Conservation (phyloP, 2,113 vertebrate genomes). For the Prinia subflava region DNA sequence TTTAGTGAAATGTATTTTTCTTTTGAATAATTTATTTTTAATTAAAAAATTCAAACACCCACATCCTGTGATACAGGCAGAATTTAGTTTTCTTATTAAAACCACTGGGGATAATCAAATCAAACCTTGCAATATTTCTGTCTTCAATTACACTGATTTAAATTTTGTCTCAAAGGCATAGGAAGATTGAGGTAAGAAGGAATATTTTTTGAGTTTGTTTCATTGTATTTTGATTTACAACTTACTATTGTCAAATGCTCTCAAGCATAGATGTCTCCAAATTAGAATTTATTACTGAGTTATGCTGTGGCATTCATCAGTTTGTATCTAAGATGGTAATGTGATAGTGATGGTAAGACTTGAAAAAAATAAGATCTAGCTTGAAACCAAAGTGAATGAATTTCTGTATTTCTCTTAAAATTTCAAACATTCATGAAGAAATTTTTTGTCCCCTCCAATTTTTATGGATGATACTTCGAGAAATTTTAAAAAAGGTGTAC, state of each 20-base stretch:
- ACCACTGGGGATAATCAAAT: not conserved
- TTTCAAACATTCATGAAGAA: not conserved
- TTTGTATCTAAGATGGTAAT: not conserved
- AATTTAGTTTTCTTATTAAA: not conserved
- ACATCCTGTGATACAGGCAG: not conserved
- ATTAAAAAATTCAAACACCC: not conserved
- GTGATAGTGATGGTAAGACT: not conserved
- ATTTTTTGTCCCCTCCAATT: not conserved
- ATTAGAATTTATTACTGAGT: not conserved
- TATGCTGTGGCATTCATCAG: not conserved
- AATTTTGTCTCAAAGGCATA: not conserved
- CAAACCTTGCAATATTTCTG: not conserved
- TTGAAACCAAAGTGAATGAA: not conserved
- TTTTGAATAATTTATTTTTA: not conserved
- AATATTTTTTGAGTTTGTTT: not conserved
- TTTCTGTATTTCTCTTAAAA: not conserved
- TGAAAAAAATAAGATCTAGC: not conserved
- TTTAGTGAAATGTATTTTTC: not conserved
- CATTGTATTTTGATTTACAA: not conserved
- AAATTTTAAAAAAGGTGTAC: not conserved
- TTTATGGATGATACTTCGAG: not conserved
- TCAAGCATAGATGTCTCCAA: not conserved
- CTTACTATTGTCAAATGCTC: not conserved
- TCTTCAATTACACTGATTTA: not conserved
- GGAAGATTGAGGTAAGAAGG: not conserved